Evolutionary conservation across 2,797 vertebrate species (phyloP).

Genomic region (Rhadinocentrus ornatus): DNA sequence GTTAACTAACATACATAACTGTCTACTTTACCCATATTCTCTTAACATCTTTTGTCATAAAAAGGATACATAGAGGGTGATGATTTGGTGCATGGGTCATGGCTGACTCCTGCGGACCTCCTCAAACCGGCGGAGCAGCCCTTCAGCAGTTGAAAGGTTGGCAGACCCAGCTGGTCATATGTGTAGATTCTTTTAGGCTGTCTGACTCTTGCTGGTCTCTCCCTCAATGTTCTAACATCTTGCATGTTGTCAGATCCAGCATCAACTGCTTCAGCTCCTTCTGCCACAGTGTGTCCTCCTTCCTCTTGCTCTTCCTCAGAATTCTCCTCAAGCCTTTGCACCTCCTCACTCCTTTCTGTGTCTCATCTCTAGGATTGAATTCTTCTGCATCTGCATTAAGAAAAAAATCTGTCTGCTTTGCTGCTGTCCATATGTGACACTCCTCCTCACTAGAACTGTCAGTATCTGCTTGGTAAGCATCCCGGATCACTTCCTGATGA

Average conservation of each 20-base stretch:
- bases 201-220: background rate
- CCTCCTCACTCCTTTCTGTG: background rate
- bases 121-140: background rate
- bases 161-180: slow-evolving; percentile 3
- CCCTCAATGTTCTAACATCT: background rate
- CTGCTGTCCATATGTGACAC: background rate
- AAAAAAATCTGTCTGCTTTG: background rate
- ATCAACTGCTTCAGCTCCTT: background rate
- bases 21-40: background rate
- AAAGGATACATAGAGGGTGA: background rate
- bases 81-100: too few species aligned
- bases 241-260: background rate
- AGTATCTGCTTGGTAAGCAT: background rate
- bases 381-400: slow-evolving; percentile 21
- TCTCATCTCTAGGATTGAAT: background rate
- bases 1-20: background rate
- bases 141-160: background rate
- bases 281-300: background rate
- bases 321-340: background rate
- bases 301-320: background rate
- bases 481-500: background rate
- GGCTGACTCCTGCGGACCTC: background rate
- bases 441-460: slow-evolving; percentile 21
- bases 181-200: slow-evolving; percentile 10
- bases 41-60: background rate